A percentile compares a stretch with the other conserved stretches of the same genome.
phyloP scores from a whole-genome alignment of 2,797 vertebrate species.

The Rhinella marina region DNA sequence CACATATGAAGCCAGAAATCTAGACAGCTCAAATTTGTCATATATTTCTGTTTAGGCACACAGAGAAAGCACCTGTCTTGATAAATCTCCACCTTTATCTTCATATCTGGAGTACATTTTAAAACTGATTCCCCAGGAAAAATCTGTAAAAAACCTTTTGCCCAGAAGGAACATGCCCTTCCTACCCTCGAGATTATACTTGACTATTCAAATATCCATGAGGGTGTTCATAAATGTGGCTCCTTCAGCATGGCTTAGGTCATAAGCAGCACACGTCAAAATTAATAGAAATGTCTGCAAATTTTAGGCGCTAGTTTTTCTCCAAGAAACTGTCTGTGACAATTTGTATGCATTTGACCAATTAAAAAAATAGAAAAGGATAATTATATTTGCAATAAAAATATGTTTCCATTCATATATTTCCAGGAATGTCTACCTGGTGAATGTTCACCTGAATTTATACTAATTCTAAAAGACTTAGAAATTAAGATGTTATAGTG shows the following conservation, averaged over 20 bases:
- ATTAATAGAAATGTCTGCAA: background rate
- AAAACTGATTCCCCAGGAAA: background rate
- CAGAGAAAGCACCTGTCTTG: no score
- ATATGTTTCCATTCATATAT: background rate
- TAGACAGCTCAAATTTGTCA: no score
- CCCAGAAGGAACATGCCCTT: no score
- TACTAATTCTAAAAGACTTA: slow-evolving; percentile 24
- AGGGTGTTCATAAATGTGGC: background rate
- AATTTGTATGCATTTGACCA: background rate
- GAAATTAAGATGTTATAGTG: background rate
- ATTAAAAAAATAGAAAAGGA: background rate
- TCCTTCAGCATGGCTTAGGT: no score
- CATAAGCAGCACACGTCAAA: background rate
- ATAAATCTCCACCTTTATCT: background rate
- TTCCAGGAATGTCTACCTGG: slow-evolving; percentile 6
- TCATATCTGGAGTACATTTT: background rate
- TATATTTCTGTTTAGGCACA: no score
- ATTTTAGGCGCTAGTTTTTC: background rate
- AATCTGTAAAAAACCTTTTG: no score
- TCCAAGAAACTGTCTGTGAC: background rate
- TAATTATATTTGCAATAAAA: slow-evolving; percentile 21
- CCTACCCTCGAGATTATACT: background rate
- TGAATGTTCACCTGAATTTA: slow-evolving; percentile 5
- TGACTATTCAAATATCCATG: background rate
- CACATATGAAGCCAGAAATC: no score